Percentiles rank a stretch among this genome's conserved stretches.
phyloP scores from a whole-genome alignment of 1,140 invertebrate species.

The Drosophila micromelanica region DNA sequence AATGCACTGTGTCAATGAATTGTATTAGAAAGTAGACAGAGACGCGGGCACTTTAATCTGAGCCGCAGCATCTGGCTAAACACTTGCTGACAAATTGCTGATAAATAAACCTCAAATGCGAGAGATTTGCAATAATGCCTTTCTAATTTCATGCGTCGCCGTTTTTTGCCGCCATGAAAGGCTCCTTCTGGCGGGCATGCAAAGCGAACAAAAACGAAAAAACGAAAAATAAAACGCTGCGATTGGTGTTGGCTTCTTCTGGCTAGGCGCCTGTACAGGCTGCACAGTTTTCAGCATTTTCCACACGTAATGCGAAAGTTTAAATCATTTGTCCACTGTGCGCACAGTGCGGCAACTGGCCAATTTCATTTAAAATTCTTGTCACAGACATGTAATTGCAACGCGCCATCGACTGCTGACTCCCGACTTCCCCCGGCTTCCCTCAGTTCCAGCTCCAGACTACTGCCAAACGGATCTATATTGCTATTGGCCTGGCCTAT shows the following conservation, averaged over 20 bases:
- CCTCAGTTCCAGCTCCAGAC: slow-evolving; percentile 25
- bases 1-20: slow-evolving; percentile 64
- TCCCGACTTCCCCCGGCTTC: slow-evolving; percentile 21
- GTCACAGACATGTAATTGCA: slow-evolving; percentile 82
- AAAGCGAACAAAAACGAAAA: slow-evolving; percentile 58
- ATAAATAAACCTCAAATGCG: slow-evolving; percentile 74
- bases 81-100: slow-evolving; percentile 80
- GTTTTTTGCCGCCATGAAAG: slow-evolving; percentile 40
- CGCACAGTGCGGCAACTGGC: slow-evolving; percentile 55
- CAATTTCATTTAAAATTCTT: slow-evolving; percentile 83
- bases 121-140: slow-evolving; percentile 80
- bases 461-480: slow-evolving; percentile 64
- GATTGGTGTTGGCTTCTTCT: slow-evolving; percentile 37
- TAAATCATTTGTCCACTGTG: slow-evolving; percentile 79
- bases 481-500: slow-evolving; percentile 56
- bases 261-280: slow-evolving; percentile 62
- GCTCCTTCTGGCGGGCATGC: slow-evolving; percentile 61
- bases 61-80: slow-evolving; percentile 68
- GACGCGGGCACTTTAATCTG: slow-evolving; percentile 69
- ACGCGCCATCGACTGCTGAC: slow-evolving; percentile 43
- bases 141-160: slow-evolving; percentile 80
- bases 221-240: slow-evolving; percentile 21
- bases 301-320: slow-evolving; percentile 82
- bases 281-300: slow-evolving; percentile 75
- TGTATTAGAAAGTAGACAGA: slow-evolving; percentile 69